Conservation (phyloP, 2,113 vertebrate genomes). For the Gallinago media region DNA sequence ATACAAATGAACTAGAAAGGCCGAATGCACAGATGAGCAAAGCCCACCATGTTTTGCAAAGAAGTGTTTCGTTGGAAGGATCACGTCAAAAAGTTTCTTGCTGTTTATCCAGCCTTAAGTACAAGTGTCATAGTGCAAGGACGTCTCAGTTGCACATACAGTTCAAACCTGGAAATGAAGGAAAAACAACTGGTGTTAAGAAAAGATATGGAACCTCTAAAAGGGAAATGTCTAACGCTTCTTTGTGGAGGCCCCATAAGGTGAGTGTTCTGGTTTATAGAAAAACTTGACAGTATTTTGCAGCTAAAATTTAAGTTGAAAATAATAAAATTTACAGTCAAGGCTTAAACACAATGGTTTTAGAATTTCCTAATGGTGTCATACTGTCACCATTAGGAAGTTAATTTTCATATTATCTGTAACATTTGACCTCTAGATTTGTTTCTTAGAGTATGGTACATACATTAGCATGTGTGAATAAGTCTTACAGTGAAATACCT, state of each 20-base stretch:
- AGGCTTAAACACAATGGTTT: accelerated
- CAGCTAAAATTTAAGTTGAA: background rate
- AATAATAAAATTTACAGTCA: background rate
- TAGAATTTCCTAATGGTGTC: background rate
- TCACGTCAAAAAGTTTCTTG: slow-evolving; percentile 84
- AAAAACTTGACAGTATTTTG: background rate
- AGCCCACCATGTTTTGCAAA: slow-evolving; percentile 81
- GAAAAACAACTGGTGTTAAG: slow-evolving; percentile 69
- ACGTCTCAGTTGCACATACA: slow-evolving; percentile 91
- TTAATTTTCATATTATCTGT: background rate
- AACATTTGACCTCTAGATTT: background rate
- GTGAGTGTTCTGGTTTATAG: slow-evolving; percentile 79
- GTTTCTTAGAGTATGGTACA: background rate
- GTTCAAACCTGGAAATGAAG: slow-evolving; percentile 83
- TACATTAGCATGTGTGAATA: background rate
- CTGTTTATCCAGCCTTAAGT: slow-evolving; percentile 85
- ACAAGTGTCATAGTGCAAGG: slow-evolving; percentile 75
- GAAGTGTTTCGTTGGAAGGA: slow-evolving; percentile 92
- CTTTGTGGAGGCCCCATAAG: slow-evolving; percentile 74
- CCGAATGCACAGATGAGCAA: slow-evolving; percentile 66
- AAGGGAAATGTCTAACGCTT: slow-evolving; percentile 58
- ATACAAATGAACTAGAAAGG: slow-evolving; percentile 61
- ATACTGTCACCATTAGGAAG: background rate
- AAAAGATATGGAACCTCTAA: slow-evolving; percentile 70
- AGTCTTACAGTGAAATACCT: background rate